Evolutionary conservation across 2,797 vertebrate species (phyloP).

Genomic region (Sebastes reedi): DNA sequence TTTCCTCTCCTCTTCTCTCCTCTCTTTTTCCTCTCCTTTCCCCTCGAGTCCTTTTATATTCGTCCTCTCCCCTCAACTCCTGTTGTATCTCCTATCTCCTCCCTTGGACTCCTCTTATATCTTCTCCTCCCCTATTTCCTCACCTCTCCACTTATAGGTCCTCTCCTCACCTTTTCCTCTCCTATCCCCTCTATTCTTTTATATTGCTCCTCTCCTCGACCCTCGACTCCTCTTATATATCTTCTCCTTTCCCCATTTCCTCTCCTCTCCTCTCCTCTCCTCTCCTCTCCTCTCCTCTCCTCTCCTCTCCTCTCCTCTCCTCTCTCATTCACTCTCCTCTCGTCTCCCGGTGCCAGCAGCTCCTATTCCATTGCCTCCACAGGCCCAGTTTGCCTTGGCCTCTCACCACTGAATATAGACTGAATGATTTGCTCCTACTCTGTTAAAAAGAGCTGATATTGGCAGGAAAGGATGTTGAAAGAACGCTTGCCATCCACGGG

Average conservation of each 20-base stretch:
- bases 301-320: not conserved
- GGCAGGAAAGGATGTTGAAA: conserved; percentile 65
- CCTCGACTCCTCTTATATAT: not conserved
- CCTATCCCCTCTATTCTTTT: not conserved
- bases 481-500: conserved; percentile 48
- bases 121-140: not conserved
- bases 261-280: not conserved
- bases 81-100: not conserved
- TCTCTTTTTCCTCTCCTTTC: not conserved
- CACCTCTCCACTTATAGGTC: not conserved
- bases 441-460: conserved; percentile 71
- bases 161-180: not conserved
- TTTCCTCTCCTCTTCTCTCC: not conserved
- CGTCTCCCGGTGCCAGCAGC: conserved; percentile 31
- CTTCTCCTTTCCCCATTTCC: not conserved
- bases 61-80: not conserved
- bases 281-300: not conserved
- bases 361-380: conserved; percentile 42
- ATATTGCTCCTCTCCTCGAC: not conserved
- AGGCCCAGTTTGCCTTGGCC: conserved; percentile 59
- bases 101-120: not conserved
- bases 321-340: not conserved
- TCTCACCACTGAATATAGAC: conserved; percentile 67
- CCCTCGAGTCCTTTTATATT: not conserved
- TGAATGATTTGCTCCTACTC: conserved; percentile 64